Percentiles rank a stretch among this genome's conserved stretches.
These are phyloP conservation scores for Chaetodon auriga DNA, from an alignment of 2,113 vertebrate species.

Conservation along the genomic window DNA sequence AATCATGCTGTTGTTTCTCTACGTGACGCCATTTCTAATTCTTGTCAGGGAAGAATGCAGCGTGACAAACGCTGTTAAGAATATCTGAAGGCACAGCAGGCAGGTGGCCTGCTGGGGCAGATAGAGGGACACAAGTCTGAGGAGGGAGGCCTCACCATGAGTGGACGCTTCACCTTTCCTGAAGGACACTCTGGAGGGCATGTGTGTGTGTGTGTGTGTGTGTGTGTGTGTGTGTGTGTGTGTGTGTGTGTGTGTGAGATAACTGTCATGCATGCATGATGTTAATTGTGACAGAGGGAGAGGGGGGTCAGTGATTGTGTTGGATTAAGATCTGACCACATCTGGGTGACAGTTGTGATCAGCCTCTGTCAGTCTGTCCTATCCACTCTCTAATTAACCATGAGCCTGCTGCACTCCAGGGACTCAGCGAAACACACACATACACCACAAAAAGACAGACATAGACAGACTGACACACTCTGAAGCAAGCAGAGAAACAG, in stretches of 20 bases:
- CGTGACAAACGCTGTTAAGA: slow-evolving; percentile 61
- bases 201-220: slow-evolving; percentile 3
- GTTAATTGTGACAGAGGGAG: slow-evolving; percentile 17
- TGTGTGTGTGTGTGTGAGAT: slow-evolving; percentile 22
- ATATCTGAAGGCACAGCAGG: slow-evolving; percentile 56
- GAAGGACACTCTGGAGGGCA: slow-evolving; percentile 34
- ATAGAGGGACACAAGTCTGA: slow-evolving; percentile 32
- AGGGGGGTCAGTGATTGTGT: slow-evolving; percentile 25
- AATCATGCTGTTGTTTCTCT: slow-evolving; percentile 68
- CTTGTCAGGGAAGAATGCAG: slow-evolving; percentile 73
- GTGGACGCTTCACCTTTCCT: slow-evolving; percentile 37
- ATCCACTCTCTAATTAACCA: slow-evolving; percentile 60
- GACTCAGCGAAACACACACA: slow-evolving; percentile 10
- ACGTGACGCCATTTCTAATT: slow-evolving; percentile 73
- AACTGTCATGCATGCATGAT: slow-evolving; percentile 18
- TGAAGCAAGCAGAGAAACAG: slow-evolving; percentile 16
- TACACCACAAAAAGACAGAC: neutral
- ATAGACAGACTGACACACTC: slow-evolving; percentile 20
- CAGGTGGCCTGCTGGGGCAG: slow-evolving; percentile 29
- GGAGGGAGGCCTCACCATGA: slow-evolving; percentile 22
- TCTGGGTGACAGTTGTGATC: slow-evolving; percentile 62
- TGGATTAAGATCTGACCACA: slow-evolving; percentile 58
- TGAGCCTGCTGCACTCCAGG: slow-evolving; percentile 47
- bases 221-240: slow-evolving; percentile 21
- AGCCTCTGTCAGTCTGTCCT: slow-evolving; percentile 40